A percentile compares a stretch with the other conserved stretches of the same genome.
Evolutionary conservation across 2,888 invertebrate species (phyloP).

Genomic region (Siphonodentalium dalli): DNA sequence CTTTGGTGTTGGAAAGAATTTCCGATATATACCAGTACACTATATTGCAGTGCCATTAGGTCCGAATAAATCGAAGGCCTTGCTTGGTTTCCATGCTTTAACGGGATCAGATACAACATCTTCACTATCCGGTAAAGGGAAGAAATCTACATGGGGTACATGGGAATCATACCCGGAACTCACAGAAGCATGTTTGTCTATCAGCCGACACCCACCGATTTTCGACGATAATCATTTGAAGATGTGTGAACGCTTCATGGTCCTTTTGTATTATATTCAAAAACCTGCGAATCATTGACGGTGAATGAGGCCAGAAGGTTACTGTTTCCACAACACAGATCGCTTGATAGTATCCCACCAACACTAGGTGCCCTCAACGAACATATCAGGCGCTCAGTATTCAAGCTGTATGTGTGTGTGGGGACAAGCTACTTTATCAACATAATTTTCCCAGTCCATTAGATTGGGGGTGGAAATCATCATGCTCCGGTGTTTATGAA

Average conservation of each 20-base stretch:
- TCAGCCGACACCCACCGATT: too few species aligned
- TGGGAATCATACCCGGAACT: neutral
- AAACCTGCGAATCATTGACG: conserved; percentile 1
- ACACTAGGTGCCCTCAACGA: conserved; percentile 26
- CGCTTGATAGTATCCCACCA: conserved; percentile 26
- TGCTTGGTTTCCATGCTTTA: conserved; percentile 23
- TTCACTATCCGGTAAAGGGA: conserved; percentile 2
- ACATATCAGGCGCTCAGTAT: conserved; percentile 26
- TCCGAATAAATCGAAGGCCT: conserved; percentile 3
- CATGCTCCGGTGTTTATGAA: too few species aligned
- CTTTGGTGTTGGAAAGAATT: conserved; percentile 23
- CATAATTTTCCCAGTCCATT: conserved; percentile 1
- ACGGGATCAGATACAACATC: conserved; percentile 27
- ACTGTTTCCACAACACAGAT: conserved; percentile 19
- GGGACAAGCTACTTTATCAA: neutral
- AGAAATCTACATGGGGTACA: conserved; percentile 13
- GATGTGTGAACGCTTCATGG: conserved; percentile 27
- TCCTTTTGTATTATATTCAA: conserved; percentile 30
- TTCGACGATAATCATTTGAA: too few species aligned
- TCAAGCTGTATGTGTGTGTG: conserved; percentile 24
- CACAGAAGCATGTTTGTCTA: too few species aligned
- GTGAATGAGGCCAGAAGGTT: conserved; percentile 26
- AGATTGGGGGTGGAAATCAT: conserved; percentile 2
- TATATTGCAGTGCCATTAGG: conserved; percentile 12
- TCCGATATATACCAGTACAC: conserved; percentile 21